A percentile compares a stretch with the other conserved stretches of the same genome.
These are phyloP conservation scores for Brevipalpus yothersi DNA, from an alignment of 1,140 invertebrate species.

Conservation along the genomic window DNA sequence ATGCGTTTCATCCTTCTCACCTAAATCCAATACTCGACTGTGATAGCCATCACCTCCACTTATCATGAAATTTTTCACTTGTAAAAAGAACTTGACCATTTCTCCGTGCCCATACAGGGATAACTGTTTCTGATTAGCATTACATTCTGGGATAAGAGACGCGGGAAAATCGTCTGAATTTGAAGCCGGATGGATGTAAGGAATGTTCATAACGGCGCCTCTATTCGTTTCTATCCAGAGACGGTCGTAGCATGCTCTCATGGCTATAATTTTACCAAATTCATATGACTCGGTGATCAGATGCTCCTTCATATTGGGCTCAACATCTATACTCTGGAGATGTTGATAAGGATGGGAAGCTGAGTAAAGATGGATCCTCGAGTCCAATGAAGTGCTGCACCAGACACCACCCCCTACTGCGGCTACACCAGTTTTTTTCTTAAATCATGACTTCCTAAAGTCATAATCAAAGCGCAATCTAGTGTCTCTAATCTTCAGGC, in stretches of 20 bases:
- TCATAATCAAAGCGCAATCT: no score
- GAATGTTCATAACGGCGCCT: slow-evolving; percentile 55
- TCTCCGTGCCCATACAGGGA: slow-evolving; percentile 97
- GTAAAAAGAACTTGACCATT: slow-evolving; percentile 90
- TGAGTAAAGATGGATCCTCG: slow-evolving; percentile 79
- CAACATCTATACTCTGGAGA: slow-evolving; percentile 86
- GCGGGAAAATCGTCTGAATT: neutral
- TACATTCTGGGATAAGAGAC: slow-evolving; percentile 12
- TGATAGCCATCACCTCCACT: slow-evolving; percentile 91
- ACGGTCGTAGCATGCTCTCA: slow-evolving; percentile 62
- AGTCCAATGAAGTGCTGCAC: slow-evolving; percentile 83
- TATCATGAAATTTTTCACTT: slow-evolving; percentile 5
- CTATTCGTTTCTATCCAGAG: slow-evolving; percentile 93
- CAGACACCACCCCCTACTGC: slow-evolving; percentile 94
- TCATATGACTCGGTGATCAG: slow-evolving; percentile 69
- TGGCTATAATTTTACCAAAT: slow-evolving; percentile 80
- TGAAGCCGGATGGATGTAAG: neutral
- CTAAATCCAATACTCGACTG: slow-evolving; percentile 58
- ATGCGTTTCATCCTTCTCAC: slow-evolving; percentile 20
- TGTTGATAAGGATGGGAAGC: slow-evolving; percentile 77
- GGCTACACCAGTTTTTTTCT: slow-evolving; percentile 90
- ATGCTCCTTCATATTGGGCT: slow-evolving; percentile 97
- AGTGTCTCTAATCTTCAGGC: no score
- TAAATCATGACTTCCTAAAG: no score
- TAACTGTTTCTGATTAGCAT: slow-evolving; percentile 34